phyloP scores from a whole-genome alignment of 2,797 vertebrate species.

The Anguilla megastoma region DNA sequence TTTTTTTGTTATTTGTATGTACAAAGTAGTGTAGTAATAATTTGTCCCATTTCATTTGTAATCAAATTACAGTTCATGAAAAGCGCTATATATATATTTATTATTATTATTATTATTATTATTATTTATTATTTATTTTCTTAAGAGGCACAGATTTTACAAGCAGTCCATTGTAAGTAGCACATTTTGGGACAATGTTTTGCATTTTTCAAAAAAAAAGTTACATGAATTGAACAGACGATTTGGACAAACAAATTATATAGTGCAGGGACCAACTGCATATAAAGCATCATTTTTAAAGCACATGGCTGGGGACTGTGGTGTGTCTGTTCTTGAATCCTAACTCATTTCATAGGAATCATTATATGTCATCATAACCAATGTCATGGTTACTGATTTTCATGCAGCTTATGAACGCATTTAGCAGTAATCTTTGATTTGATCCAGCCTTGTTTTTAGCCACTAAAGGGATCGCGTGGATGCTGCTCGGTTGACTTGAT shows the following conservation, averaged over 20 bases:
- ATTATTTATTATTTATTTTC: no score
- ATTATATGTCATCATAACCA: neutral
- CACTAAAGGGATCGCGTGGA: constrained; percentile 22
- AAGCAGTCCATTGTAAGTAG: neutral
- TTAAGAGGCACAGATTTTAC: neutral
- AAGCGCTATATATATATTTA: no score
- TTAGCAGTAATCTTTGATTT: neutral
- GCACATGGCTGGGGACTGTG: neutral
- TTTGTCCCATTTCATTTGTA: neutral
- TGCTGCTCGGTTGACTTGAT: neutral
- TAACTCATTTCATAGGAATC: neutral
- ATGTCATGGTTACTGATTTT: neutral
- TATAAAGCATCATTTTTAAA: neutral
- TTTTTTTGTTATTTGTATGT: neutral
- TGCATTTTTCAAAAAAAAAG: neutral
- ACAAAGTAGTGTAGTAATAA: neutral
- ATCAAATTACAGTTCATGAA: no score
- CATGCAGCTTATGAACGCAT: neutral
- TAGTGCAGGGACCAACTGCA: neutral
- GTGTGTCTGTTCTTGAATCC: neutral
- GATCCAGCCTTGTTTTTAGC: constrained; percentile 1
- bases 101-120: no score
- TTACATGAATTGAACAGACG: neutral
- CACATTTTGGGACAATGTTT: neutral
- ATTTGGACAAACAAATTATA: neutral